Evolutionary conservation across 1,140 invertebrate species (phyloP), one percentile per base, ranked within the genome.

Genomic region (Tribolium castaneum): DNA sequence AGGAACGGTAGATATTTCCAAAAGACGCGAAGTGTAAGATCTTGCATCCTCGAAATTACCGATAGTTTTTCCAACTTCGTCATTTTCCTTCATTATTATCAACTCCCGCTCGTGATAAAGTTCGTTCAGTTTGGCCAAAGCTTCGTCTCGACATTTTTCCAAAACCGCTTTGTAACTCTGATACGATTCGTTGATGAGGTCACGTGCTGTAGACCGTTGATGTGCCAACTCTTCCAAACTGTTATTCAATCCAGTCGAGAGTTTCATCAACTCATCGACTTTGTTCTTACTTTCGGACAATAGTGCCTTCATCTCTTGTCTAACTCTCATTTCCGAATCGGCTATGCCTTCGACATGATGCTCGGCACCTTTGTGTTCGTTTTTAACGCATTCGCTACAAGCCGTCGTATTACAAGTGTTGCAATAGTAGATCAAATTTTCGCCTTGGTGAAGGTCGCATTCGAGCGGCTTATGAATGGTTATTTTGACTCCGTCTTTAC

Each of bases 191-290:
- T 94, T 91, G 79, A 98, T 96, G 35, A 95, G 89, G 83, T 91
- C 92, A 83, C 93, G 94, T n/a, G 95, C 95, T 85, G 93, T 92
- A 84, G 97, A 95, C 78, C 94, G 92, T 86, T 97, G 95, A 80
- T 92, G 89, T 85, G 97, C 94, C 14, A 97, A 86, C 77, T 97
- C 96, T 70, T 93, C 93, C n/a, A 98, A 87, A 16, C 92, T 92
- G 83, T 92, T 93, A 81, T 94, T 92, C 45, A 97, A 87, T 77
- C 91, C 91, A 25, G 89, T 89, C 6, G 92, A 92, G 39, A 93
- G 91, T 82, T 93, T 92, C 82, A 93, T 93, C 84, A 94, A 96
- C 73, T 93, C 91, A 0, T 90, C 88, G 7, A 95, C 91, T 83
- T 94, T 94, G 35, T 90, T 87, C 86, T 93, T 91, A 76, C 92